Evolutionary conservation across 2,113 vertebrate genomes (phyloP).

Genomic region (Hyla sarda): DNA sequence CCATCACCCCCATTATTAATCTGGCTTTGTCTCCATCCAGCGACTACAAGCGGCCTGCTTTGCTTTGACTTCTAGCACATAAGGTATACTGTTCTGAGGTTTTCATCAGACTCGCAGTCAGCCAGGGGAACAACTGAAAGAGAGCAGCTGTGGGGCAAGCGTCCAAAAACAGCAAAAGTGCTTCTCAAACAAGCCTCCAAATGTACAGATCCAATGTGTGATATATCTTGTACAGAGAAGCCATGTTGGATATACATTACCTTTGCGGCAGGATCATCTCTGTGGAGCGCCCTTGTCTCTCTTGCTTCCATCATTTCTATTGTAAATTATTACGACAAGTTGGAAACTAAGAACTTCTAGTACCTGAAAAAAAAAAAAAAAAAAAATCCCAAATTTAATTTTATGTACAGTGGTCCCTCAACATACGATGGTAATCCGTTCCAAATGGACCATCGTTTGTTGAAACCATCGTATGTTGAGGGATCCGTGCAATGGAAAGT

Average conservation of each 20-base stretch:
- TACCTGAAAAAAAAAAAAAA: too few relatives aligned
- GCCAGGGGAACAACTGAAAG: conserved; percentile 38
- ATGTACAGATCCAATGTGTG: conserved; percentile 43
- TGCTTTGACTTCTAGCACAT: conserved; percentile 46
- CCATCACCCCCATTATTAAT: conserved; percentile 42
- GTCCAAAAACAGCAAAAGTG: conserved; percentile 39
- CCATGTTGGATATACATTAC: conserved; percentile 19
- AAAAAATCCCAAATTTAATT: neutral
- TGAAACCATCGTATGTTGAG: too few relatives aligned
- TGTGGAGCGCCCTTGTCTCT: neutral
- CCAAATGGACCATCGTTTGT: too few relatives aligned
- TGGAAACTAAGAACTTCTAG: neutral
- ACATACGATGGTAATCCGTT: too few relatives aligned
- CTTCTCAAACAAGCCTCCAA: conserved; percentile 43
- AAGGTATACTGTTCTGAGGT: conserved; percentile 42
- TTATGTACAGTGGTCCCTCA: too few relatives aligned
- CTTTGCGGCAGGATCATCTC: neutral
- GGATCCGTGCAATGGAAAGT: too few relatives aligned
- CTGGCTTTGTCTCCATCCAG: conserved; percentile 15
- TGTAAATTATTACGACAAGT: neutral
- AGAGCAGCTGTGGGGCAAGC: conserved; percentile 44
- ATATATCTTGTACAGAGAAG: conserved; percentile 18
- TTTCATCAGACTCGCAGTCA: conserved; percentile 25
- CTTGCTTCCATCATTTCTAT: neutral
- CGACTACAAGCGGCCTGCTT: conserved; percentile 19